These are phyloP conservation scores for Ectemnius lituratus DNA, from an alignment of 2,888 invertebrate genomes.

Conservation along the genomic window DNA sequence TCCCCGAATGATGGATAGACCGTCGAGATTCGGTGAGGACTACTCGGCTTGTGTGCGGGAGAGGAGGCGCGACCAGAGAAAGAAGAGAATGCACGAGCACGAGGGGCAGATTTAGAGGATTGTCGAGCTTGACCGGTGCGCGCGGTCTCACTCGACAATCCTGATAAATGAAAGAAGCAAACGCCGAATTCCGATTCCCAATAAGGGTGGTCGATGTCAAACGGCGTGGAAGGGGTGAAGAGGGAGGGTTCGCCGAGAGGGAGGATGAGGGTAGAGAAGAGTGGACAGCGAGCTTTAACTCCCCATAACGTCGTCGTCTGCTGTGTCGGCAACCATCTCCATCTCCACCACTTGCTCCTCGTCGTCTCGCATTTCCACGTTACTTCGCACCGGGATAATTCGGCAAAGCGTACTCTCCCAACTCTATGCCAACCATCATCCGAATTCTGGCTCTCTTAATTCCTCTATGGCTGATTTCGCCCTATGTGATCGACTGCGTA, in stretches of 20 bases:
- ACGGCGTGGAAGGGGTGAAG: constrained; percentile 47
- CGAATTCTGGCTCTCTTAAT: constrained; percentile 4
- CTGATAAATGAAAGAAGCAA: constrained; percentile 75
- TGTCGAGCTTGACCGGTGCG: constrained; percentile 48
- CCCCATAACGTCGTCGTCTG: constrained; percentile 40
- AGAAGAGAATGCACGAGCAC: constrained; percentile 18
- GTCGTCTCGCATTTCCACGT: constrained; percentile 28
- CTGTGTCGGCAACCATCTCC: constrained; percentile 28
- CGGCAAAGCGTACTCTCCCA: background rate
- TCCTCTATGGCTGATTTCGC: constrained; percentile 3
- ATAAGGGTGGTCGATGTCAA: constrained; percentile 55
- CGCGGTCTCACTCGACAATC: constrained; percentile 71
- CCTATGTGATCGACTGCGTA: background rate
- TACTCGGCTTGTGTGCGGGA: constrained; percentile 32
- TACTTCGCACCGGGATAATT: constrained; percentile 38
- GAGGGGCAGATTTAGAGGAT: constrained; percentile 51
- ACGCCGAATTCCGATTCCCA: constrained; percentile 55
- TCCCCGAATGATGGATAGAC: constrained; percentile 53
- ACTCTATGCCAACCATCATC: constrained; percentile 10
- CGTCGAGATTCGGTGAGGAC: constrained; percentile 43
- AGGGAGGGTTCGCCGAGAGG: too few species aligned
- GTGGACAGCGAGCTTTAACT: constrained; percentile 49
- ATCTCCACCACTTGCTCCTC: constrained; percentile 32
- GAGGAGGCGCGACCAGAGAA: constrained; percentile 16
- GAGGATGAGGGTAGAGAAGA: constrained; percentile 40